Base-by-base conservation (phyloP, 1,140 invertebrate species). In the Ips nitidus region DNA sequence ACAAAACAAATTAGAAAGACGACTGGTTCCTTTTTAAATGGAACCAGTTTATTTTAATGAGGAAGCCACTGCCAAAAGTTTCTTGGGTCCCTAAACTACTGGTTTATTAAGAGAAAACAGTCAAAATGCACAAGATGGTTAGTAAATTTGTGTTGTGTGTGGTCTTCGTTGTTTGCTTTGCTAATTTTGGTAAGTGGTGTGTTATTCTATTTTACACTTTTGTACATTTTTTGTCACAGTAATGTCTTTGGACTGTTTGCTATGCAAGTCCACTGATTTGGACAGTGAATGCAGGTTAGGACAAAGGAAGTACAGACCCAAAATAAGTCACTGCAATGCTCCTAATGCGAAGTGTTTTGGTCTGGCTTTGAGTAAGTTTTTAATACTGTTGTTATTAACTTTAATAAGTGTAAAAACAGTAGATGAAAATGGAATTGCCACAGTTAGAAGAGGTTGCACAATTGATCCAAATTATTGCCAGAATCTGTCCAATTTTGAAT, bases 301-400 rank as follows among this genome's bases (percentile, higher is more conserved):
- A 4, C 6, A 42, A 38, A 55, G 63, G 45, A 66, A 66, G 42
- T 56, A 41, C 41, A 56, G 53, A 45, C 63, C 63, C 3, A 66
- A 57, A 38, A 3, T 66, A 5, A 53, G 6, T 40, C n/a, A 43
- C 8, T 66, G 63, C 36, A 3, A 42, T 37, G 53, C 38, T 2
- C 63, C 63, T 8, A 36, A 36, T 38, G 63, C 63, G 4, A 66
- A 43, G 39, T 66, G 63, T 37, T 66, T 6, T 57, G 63, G 52
- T 0, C 8, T 66, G 22, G 41, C 63, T 56, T 22, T 41, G 41
- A 50, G 61, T 50, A 53, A 64, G 61, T 61, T 42, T 2, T 22
- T 22, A 22, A 22, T 22, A 22, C 22, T 22, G 22, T 22, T 22
- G 22, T 22, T 22, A 22, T 22, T 22, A 22, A 22, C 22, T 22